A percentile compares a stretch with the other conserved stretches of the same genome.
Conservation (phyloP, 2,113 vertebrate genomes). For the Amia ocellicauda region DNA sequence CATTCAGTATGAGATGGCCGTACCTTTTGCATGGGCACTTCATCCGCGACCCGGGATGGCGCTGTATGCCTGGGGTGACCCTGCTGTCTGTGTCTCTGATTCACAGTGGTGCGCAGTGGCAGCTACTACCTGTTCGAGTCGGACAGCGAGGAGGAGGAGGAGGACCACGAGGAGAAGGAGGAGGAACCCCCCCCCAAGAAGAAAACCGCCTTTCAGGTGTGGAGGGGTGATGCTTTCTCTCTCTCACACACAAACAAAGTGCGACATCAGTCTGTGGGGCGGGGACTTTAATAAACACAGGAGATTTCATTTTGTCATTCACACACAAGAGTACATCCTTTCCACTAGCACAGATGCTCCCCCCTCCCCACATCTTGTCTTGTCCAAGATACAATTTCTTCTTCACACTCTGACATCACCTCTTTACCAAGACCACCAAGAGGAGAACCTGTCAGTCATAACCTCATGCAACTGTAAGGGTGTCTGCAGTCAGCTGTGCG, state of each 20-base stretch:
- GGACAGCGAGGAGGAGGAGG: slow-evolving; percentile 61
- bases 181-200: slow-evolving; percentile 49
- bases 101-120: slow-evolving; percentile 53
- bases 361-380: no score
- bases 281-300: background rate
- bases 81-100: slow-evolving; percentile 15
- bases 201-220: slow-evolving; percentile 68
- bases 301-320: background rate
- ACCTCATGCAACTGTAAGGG: no score
- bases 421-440: no score
- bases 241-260: no score
- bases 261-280: background rate
- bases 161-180: slow-evolving; percentile 43
- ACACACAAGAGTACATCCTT: no score
- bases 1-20: no score
- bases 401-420: no score
- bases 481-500: no score
- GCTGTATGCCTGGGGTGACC: no score
- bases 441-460: no score
- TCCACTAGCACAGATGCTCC: no score
- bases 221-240: background rate
- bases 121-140: slow-evolving; percentile 63
- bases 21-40: background rate
- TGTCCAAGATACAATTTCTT: no score
- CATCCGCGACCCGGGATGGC: background rate